These are phyloP conservation scores for Plagiodera versicolora DNA, from an alignment of 2,888 invertebrate species.

Conservation along the genomic window DNA sequence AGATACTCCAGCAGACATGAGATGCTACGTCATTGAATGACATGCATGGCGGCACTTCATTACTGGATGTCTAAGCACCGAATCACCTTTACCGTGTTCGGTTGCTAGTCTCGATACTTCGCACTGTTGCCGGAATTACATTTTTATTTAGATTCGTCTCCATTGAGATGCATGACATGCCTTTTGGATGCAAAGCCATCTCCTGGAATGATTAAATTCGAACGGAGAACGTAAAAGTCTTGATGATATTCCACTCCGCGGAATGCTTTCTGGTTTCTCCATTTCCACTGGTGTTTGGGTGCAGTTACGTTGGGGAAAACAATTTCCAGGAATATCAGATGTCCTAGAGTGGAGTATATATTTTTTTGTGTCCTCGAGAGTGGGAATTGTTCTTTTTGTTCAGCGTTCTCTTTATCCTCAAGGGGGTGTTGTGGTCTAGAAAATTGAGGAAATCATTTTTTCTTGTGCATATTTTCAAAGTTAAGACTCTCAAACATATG, in stretches of 20 bases:
- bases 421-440: too few species aligned
- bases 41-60: conserved; percentile 36
- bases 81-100: conserved; percentile 5
- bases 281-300: not conserved
- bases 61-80: conserved; percentile 16
- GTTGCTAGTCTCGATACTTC: not conserved
- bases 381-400: too few species aligned
- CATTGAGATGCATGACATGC: conserved; percentile 1
- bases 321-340: not conserved
- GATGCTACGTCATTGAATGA: conserved; percentile 34
- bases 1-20: conserved; percentile 36
- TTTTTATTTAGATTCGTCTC: not conserved
- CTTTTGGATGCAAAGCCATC: not conserved
- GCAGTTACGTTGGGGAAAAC: not conserved
- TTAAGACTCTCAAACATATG: too few species aligned
- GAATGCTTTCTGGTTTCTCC: not conserved
- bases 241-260: not conserved
- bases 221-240: not conserved
- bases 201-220: not conserved
- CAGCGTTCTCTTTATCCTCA: too few species aligned
- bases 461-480: too few species aligned
- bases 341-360: not conserved
- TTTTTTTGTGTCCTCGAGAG: too few species aligned
- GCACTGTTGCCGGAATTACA: not conserved
- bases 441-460: too few species aligned